Evolutionary conservation across 2,113 vertebrate species (phyloP).

Genomic region (Tupaia chinensis): DNA sequence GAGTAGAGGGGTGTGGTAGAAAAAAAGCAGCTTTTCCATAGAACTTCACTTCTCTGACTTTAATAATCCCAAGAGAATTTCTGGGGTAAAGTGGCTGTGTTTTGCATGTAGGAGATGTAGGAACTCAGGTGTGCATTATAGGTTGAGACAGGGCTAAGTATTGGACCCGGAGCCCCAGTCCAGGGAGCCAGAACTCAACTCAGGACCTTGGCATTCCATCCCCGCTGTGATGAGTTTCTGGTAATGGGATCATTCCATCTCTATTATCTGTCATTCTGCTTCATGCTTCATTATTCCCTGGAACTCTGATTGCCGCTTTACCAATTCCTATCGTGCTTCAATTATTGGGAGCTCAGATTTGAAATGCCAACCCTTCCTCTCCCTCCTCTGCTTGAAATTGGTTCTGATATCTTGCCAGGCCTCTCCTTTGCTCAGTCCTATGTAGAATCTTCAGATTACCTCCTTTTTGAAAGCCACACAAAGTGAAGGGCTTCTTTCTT

Average conservation of each 20-base stretch:
- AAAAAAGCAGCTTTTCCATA: neutral
- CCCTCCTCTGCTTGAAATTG: neutral
- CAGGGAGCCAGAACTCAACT: neutral
- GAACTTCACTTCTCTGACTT: neutral
- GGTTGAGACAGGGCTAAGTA: neutral
- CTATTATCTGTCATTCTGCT: neutral
- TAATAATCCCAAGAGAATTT: neutral
- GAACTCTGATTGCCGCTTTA: neutral
- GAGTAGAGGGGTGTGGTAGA: neutral
- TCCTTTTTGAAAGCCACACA: conserved; percentile 33
- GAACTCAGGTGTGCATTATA: neutral
- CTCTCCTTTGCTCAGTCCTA: neutral
- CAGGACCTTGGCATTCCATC: neutral
- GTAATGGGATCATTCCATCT: neutral
- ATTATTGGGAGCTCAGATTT: neutral
- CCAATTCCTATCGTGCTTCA: neutral
- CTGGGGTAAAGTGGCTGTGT: neutral
- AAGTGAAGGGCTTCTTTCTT: neutral
- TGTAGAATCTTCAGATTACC: neutral
- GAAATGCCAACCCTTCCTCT: neutral
- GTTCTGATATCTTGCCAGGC: neutral
- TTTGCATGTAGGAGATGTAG: neutral
- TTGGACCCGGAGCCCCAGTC: neutral
- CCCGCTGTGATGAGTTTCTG: neutral
- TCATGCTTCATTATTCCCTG: neutral